Conservation (phyloP, 2,797 vertebrate species). For the Astyanax mexicanus region DNA sequence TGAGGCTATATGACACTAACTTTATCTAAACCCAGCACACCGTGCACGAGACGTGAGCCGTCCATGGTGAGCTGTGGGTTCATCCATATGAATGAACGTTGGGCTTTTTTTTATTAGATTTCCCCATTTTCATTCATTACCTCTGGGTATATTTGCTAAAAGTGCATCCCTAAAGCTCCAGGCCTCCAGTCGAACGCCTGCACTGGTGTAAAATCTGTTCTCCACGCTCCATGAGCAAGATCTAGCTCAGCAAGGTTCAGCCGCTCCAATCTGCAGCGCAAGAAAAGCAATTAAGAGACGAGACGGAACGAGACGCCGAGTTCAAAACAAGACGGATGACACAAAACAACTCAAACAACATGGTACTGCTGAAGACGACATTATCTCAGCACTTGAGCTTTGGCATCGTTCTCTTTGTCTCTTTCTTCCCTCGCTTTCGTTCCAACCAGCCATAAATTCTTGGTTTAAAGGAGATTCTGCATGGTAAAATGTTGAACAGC, state of each 20-base stretch:
- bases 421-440: not conserved
- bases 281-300: constrained; percentile 24
- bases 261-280: not conserved
- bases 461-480: too few relatives aligned
- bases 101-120: not conserved
- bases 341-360: constrained; percentile 4
- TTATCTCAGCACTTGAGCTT: not conserved
- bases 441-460: constrained; percentile 30
- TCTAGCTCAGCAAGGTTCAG: constrained; percentile 6
- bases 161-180: not conserved
- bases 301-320: not conserved
- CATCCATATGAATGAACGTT: not conserved
- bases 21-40: not conserved
- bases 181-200: not conserved
- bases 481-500: too few relatives aligned
- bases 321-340: constrained; percentile 4
- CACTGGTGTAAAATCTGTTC: not conserved
- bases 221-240: not conserved
- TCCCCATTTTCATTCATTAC: not conserved
- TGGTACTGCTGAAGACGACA: not conserved
- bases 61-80: not conserved
- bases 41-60: not conserved
- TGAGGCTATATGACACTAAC: not conserved
- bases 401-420: not conserved
- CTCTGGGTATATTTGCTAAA: not conserved